Conservation (phyloP, 2,113 vertebrate genomes). For the Pseudopipra pipra region DNA sequence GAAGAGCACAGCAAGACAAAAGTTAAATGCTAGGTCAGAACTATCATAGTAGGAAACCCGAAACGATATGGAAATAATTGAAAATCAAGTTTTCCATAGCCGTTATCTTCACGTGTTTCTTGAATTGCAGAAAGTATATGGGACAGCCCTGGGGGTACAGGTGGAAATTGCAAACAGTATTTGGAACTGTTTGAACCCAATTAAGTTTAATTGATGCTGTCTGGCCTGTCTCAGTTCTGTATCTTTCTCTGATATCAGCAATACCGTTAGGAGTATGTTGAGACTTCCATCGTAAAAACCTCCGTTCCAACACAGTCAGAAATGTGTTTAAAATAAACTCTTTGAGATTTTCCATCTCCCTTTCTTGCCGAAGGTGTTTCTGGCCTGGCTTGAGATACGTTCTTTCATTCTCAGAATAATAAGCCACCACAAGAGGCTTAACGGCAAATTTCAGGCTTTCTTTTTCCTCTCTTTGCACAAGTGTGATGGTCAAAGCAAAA, state of each 20-base stretch:
- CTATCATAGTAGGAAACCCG: neutral
- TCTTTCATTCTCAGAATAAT: neutral
- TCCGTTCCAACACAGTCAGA: neutral
- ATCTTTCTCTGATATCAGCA: slow-evolving; percentile 33
- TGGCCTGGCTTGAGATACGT: neutral
- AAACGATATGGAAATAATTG: neutral
- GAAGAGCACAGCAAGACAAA: neutral
- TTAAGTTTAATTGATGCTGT: neutral
- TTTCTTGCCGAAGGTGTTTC: slow-evolving; percentile 33
- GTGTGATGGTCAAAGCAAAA: neutral
- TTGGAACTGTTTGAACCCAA: neutral
- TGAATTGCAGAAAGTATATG: neutral
- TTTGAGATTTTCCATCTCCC: neutral
- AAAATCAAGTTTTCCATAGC: neutral
- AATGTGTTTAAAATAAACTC: slow-evolving; percentile 44
- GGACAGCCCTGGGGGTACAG: slow-evolving; percentile 10
- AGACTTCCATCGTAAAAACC: neutral
- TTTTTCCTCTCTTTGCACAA: neutral
- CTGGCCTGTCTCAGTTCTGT: neutral
- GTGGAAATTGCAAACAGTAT: slow-evolving; percentile 3
- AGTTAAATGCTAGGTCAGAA: neutral
- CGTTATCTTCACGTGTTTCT: neutral
- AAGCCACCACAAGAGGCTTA: neutral
- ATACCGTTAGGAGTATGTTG: neutral
- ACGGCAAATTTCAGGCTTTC: neutral